A percentile compares a stretch with the other conserved stretches of the same genome.
Conservation (phyloP, 2,888 invertebrate genomes). For the Dolomedes plantarius region DNA sequence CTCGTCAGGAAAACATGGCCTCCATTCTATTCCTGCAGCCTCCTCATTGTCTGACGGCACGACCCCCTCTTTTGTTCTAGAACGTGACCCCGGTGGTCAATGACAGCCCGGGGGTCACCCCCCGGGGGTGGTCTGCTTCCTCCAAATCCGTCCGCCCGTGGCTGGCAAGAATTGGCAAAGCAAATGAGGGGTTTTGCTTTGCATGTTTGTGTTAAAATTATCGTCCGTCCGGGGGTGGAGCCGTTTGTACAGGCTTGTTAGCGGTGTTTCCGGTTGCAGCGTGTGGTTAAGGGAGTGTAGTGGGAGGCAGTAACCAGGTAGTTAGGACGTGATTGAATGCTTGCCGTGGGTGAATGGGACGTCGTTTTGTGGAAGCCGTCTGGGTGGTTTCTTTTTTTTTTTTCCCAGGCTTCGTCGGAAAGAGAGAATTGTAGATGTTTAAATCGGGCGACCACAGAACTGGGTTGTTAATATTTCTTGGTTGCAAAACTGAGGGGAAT, state of each 20-base stretch:
- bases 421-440: too few relatives aligned
- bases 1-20: neutral
- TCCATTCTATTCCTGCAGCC: neutral
- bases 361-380: too few relatives aligned
- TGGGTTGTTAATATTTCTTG: too few relatives aligned
- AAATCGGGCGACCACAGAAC: too few relatives aligned
- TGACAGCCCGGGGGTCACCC: neutral
- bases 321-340: neutral
- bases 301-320: neutral
- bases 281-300: too few relatives aligned
- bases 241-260: neutral
- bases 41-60: neutral
- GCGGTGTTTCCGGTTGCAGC: neutral
- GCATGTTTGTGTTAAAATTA: neutral
- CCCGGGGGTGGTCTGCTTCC: neutral
- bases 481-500: too few relatives aligned
- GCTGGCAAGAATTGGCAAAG: neutral
- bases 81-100: slow-evolving; percentile 6
- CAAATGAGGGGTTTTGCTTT: neutral
- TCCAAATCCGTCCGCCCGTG: neutral
- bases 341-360: neutral
- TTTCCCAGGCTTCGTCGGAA: too few relatives aligned
- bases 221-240: neutral
- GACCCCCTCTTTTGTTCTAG: neutral
- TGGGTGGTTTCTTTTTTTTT: too few relatives aligned